A percentile compares a stretch with the other conserved stretches of the same genome.
Conservation (phyloP, 2,888 invertebrate species). For the Proisotoma minuta region DNA sequence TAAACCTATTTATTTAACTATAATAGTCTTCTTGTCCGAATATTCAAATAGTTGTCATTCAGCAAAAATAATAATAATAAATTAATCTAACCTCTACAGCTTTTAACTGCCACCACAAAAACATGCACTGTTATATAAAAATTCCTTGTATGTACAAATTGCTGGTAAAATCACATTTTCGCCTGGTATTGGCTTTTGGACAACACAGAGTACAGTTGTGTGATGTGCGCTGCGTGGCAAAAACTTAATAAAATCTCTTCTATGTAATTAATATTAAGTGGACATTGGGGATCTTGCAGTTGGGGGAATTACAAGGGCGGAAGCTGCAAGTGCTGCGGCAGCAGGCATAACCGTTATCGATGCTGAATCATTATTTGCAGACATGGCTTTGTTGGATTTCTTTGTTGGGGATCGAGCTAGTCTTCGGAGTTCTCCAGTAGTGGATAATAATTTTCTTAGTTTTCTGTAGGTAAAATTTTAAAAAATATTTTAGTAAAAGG, state of each 20-base stretch:
- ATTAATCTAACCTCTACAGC: no score
- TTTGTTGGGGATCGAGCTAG: slow-evolving; percentile 77
- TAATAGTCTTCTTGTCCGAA: neutral
- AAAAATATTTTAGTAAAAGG: slow-evolving; percentile 2
- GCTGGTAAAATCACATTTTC: no score
- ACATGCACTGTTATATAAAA: no score
- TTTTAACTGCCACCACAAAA: no score
- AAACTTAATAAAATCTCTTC: slow-evolving; percentile 4
- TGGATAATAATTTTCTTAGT: slow-evolving; percentile 73
- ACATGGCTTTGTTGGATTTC: slow-evolving; percentile 36
- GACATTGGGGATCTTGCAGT: slow-evolving; percentile 35
- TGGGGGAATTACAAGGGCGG: slow-evolving; percentile 34
- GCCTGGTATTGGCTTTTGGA: no score
- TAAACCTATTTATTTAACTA: neutral
- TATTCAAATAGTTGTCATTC: neutral
- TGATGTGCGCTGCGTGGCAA: neutral
- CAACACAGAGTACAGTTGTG: neutral
- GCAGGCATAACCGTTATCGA: slow-evolving; percentile 31
- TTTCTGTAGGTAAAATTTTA: slow-evolving; percentile 59
- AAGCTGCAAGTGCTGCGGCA: slow-evolving; percentile 27
- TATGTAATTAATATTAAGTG: slow-evolving; percentile 13
- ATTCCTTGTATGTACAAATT: no score
- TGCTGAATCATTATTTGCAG: slow-evolving; percentile 16
- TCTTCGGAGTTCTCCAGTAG: slow-evolving; percentile 67
- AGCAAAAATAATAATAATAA: no score